phyloP scores from a whole-genome alignment of 2,113 vertebrate species.

The Arothron firmamentum region DNA sequence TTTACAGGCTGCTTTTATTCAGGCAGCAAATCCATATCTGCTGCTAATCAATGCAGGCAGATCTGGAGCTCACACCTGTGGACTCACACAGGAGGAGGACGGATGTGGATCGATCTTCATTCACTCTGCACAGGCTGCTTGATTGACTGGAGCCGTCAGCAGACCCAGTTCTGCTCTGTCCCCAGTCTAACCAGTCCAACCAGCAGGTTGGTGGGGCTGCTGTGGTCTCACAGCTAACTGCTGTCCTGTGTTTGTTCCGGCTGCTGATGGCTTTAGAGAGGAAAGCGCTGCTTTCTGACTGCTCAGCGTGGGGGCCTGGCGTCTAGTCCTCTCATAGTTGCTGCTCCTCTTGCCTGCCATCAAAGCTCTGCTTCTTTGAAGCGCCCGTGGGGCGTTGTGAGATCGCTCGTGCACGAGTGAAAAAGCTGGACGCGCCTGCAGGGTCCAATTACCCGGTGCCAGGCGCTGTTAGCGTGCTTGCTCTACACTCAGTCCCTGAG shows the following conservation, averaged over 20 bases:
- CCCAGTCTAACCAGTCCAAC: not conserved
- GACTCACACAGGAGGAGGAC: conserved; percentile 42
- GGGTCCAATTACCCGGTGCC: conserved; percentile 71
- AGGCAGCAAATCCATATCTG: conserved; percentile 62
- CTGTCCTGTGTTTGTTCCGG: too few relatives aligned
- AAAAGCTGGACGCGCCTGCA: conserved; percentile 60
- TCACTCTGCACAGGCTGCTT: too few relatives aligned
- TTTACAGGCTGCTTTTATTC: conserved; percentile 75
- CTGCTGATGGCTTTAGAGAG: too few relatives aligned
- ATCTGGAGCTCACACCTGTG: conserved; percentile 61
- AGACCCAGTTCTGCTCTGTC: too few relatives aligned
- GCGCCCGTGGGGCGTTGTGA: conserved; percentile 49
- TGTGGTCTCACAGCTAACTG: too few relatives aligned
- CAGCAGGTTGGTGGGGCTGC: too few relatives aligned
- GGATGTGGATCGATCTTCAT: conserved; percentile 18
- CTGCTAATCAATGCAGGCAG: conserved; percentile 64
- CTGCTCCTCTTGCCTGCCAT: conserved; percentile 4
- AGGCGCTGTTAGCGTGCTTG: conserved; percentile 62
- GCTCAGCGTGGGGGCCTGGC: too few relatives aligned
- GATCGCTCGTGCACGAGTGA: conserved; percentile 58
- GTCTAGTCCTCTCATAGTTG: conserved; percentile 12
- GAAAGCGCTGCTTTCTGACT: too few relatives aligned
- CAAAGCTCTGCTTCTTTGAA: conserved; percentile 34
- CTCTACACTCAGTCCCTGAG: conserved; percentile 48
- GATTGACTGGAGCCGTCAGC: too few relatives aligned